These are phyloP conservation scores for Acanthosepion pharaonis DNA, from an alignment of 2,888 invertebrate genomes.

Conservation along the genomic window DNA sequence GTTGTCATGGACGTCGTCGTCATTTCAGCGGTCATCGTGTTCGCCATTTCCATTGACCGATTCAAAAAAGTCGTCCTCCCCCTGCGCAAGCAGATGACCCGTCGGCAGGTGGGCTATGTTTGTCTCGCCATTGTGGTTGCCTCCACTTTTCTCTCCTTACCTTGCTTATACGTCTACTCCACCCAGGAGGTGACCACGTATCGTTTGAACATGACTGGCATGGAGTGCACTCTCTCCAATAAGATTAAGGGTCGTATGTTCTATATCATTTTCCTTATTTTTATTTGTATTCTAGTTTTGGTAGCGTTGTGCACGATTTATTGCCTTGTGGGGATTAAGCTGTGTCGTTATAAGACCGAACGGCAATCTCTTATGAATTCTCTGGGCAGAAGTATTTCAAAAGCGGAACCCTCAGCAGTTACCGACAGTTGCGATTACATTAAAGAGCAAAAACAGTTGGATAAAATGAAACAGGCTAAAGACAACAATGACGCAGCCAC, in stretches of 20 bases:
- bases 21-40: neutral
- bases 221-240: neutral
- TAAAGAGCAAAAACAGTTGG: neutral
- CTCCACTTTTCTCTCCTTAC: neutral
- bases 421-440: constrained; percentile 36
- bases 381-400: neutral
- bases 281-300: neutral
- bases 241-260: neutral
- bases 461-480: neutral
- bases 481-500: rapidly evolving
- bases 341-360: constrained; percentile 25
- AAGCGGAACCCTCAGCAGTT: neutral
- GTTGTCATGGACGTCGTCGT: constrained; percentile 15
- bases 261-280: neutral
- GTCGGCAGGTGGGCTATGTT: neutral
- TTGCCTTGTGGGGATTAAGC: neutral
- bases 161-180: neutral
- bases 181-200: neutral
- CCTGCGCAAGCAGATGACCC: neutral
- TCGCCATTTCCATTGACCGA: constrained; percentile 34
- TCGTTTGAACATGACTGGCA: neutral
- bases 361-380: neutral
- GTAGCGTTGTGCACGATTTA: constrained; percentile 21
- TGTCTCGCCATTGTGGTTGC: neutral
- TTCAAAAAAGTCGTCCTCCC: constrained; percentile 42